Evolutionary conservation across 1,140 invertebrate genomes (phyloP), one percentile per base, ranked within the genome.

Genomic region (Platorchestia sp.): DNA sequence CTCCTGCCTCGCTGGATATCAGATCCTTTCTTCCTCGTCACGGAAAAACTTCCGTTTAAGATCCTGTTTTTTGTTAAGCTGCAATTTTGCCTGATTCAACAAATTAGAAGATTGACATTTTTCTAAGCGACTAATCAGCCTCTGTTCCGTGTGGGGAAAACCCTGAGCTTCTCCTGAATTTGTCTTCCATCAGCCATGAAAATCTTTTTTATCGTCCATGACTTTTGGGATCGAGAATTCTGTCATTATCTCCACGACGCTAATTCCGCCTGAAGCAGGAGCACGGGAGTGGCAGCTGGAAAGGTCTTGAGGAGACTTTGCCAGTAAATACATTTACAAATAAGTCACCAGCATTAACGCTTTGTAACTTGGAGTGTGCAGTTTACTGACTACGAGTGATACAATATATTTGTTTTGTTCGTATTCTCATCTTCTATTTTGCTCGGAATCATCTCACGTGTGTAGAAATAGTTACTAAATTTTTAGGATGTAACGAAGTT

Each of bases 101-200:
- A 44, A 89, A 89, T 89, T 89, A 89, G 87, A 42, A 89, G 87
- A 89, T 89, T 43, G 87, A 27, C 87, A 41, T 89, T 89, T 89
- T 89, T 44, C 87, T 89, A 44, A 42, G 36, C 87, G 87, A 89
- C 14, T 89, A 42, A 42, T 89, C 41, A 89, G 87, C 87, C 41
- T 19, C 87, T 14, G 41, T 89, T 89, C 27, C 42, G 41, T 19
- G 41, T 44, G 43, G 27, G 87, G 41, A 89, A 89, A 89, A 89
- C 87, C 1, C 59, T 75, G 59, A 36, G 36, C 59, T 3, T 75
- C 36, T 75, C 36, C 36, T 27, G 59, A 75, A 75, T 75, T 14
- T 75, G 59, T 19, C 27, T 75, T 75, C 59, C 59, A 36, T 75
- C 27, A 75, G 59, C 59, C 47, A 75, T 75, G 59, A 75, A 36